phyloP scores from a whole-genome alignment of 2,113 vertebrate species.

The Condylura cristata region DNA sequence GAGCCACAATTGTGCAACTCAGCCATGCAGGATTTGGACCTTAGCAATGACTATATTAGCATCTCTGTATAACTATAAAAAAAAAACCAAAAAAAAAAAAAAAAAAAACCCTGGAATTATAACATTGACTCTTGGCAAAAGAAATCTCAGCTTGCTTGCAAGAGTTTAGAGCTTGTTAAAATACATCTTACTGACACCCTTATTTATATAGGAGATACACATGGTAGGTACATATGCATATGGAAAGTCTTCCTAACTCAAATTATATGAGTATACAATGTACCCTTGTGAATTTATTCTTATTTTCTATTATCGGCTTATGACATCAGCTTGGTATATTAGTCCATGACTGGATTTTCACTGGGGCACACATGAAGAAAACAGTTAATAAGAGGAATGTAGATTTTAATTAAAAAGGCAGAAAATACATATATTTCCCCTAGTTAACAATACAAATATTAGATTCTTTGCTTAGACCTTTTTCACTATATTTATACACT shows the following conservation, averaged over 20 bases:
- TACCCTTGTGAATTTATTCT: neutral
- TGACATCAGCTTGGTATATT: neutral
- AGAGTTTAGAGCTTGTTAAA: neutral
- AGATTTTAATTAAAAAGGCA: constrained; percentile 56
- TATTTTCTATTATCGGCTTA: neutral
- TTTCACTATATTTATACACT: constrained; percentile 50
- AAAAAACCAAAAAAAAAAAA: too few species aligned
- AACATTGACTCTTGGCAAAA: constrained; percentile 31
- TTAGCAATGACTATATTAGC: neutral
- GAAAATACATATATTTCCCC: constrained; percentile 23
- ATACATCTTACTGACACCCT: neutral
- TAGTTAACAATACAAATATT: constrained; percentile 47
- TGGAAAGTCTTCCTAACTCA: neutral
- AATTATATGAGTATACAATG: neutral
- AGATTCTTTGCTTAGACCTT: neutral
- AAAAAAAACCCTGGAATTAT: constrained; percentile 9
- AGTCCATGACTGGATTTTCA: constrained; percentile 15
- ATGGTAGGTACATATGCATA: neutral
- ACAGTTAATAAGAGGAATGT: constrained; percentile 26
- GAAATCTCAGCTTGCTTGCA: neutral
- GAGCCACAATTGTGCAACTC: neutral
- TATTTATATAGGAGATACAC: neutral
- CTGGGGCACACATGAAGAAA: neutral
- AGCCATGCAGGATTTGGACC: neutral
- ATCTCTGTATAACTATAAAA: constrained; percentile 34